Conservation (phyloP, 1,140 invertebrate genomes). For the Euschistus heros region DNA sequence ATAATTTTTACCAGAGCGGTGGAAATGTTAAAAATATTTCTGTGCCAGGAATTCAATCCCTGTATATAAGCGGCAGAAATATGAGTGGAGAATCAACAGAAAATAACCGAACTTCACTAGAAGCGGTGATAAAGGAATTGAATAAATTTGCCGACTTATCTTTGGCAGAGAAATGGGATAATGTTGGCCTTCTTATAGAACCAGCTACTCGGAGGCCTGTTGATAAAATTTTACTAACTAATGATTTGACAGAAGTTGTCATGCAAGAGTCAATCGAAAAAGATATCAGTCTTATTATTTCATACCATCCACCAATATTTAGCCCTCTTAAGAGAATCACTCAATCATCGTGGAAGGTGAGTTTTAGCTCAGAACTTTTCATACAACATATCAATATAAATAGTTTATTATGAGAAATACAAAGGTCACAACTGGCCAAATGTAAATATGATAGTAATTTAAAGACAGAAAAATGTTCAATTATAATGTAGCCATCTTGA, state of each 20-base stretch:
- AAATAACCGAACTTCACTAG: constrained; percentile 36
- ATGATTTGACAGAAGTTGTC: constrained; percentile 85
- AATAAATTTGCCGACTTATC: constrained; percentile 56
- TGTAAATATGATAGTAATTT: constrained; percentile 8
- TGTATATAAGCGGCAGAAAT: neutral
- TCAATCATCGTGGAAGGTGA: constrained; percentile 59
- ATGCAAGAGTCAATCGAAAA: constrained; percentile 67
- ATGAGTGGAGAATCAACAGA: neutral
- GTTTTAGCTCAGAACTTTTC: neutral
- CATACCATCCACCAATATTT: constrained; percentile 95
- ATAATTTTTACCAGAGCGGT: too few species aligned
- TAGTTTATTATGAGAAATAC: too few species aligned
- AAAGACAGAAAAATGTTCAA: neutral
- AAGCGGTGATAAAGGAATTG: constrained; percentile 48
- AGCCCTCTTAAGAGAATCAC: constrained; percentile 66
- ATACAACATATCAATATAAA: too few species aligned
- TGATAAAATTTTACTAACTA: constrained; percentile 72
- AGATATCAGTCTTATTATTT: constrained; percentile 69
- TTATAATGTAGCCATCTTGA: too few species aligned
- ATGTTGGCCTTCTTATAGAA: constrained; percentile 76
- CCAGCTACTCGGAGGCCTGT: constrained; percentile 37
- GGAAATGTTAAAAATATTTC: neutral
- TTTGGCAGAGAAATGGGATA: constrained; percentile 85
- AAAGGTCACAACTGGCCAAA: too few species aligned
- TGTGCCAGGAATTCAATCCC: neutral